Conservation (phyloP, 2,113 vertebrate genomes). For the Malaclemys terrapin region DNA sequence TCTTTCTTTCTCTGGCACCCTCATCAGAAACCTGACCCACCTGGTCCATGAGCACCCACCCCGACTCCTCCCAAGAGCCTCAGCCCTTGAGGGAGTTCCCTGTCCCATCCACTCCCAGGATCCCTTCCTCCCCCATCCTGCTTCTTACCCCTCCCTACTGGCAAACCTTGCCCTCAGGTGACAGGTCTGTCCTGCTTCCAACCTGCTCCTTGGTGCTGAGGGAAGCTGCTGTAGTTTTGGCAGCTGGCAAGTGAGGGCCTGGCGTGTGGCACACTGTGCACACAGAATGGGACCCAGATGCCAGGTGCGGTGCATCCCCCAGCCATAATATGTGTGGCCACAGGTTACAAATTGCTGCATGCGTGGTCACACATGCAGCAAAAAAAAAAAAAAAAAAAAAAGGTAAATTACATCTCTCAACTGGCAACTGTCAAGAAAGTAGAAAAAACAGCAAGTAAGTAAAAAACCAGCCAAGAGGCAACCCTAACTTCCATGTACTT, state of each 20-base stretch:
- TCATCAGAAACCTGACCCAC: neutral
- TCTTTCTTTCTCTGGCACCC: neutral
- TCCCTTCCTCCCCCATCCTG: neutral
- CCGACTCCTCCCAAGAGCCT: neutral
- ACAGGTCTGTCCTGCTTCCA: neutral
- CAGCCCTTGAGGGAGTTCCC: neutral
- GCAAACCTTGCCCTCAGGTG: neutral
- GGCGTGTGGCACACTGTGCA: neutral
- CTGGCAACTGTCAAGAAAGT: neutral
- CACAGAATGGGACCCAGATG: neutral
- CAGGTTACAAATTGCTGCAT: too few species aligned
- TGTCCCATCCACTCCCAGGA: neutral
- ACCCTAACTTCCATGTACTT: neutral
- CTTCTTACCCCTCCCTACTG: neutral
- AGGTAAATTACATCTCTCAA: neutral
- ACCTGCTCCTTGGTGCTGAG: neutral
- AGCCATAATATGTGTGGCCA: neutral
- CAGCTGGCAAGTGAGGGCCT: neutral
- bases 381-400: neutral
- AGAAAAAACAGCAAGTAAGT: neutral
- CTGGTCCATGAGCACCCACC: neutral
- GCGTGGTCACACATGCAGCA: neutral
- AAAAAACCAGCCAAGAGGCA: neutral
- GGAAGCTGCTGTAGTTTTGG: neutral
- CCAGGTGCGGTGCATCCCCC: too few species aligned